Conservation (phyloP, 2,888 invertebrate species). For the Microctonus brassicae region DNA sequence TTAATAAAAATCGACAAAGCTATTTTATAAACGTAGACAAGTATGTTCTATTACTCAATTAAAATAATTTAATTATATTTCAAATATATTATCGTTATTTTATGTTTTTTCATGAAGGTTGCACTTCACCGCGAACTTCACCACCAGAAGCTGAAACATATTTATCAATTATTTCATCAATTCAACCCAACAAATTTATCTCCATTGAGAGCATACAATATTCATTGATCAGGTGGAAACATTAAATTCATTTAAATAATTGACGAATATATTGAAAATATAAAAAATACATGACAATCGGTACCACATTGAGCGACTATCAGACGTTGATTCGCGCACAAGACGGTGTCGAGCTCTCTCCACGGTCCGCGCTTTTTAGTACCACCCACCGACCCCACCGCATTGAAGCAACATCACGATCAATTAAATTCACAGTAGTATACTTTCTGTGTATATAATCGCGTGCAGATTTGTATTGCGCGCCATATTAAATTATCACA, state of each 20-base stretch:
- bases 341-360: slow-evolving; percentile 50
- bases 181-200: not conserved
- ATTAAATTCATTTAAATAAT: not conserved
- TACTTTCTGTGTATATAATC: too few species aligned
- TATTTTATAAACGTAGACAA: not conserved
- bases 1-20: not conserved
- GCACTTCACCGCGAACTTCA: slow-evolving; percentile 33
- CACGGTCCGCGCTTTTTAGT: slow-evolving; percentile 56
- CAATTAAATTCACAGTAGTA: not conserved
- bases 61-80: not conserved
- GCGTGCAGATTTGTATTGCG: not conserved
- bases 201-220: slow-evolving; percentile 17
- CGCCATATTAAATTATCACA: too few species aligned
- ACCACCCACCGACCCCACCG: slow-evolving; percentile 10
- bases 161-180: not conserved
- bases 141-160: slow-evolving; percentile 19
- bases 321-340: slow-evolving; percentile 33
- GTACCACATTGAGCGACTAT: slow-evolving; percentile 43
- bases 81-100: not conserved
- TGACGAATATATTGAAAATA: slow-evolving; percentile 8
- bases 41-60: not conserved
- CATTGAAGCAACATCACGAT: slow-evolving; percentile 7
- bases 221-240: not conserved
- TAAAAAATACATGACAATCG: slow-evolving; percentile 22
- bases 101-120: slow-evolving; percentile 20